Evolutionary conservation across 2,113 vertebrate species (phyloP).

Genomic region (Choloepus hoffmanni): DNA sequence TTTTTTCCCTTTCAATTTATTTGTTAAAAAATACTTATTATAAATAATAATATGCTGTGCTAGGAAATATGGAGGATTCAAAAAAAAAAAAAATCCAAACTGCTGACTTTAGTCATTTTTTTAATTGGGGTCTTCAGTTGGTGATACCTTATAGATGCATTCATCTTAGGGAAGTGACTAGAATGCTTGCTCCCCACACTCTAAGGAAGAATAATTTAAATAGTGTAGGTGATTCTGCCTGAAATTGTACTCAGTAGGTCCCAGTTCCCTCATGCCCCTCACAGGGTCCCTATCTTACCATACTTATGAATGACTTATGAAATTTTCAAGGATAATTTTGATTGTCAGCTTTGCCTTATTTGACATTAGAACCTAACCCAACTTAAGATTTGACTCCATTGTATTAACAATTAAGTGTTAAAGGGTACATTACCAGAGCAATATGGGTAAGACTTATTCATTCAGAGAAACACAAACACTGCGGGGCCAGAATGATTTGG

Average conservation of each 20-base stretch:
- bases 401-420: background rate
- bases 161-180: background rate
- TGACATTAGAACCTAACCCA: slow-evolving; percentile 28
- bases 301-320: background rate
- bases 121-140: background rate
- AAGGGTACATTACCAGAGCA: background rate
- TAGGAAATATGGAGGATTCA: background rate
- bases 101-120: background rate
- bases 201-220: background rate
- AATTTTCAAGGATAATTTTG: slow-evolving; percentile 3
- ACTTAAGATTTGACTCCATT: background rate
- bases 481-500: background rate
- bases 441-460: background rate
- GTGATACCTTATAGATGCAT: background rate
- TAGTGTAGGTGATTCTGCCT: background rate
- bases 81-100: background rate
- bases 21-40: no score
- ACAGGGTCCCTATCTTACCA: background rate
- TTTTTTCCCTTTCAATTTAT: no score
- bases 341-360: slow-evolving; percentile 19
- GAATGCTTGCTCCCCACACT: background rate
- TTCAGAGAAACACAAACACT: background rate
- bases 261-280: background rate
- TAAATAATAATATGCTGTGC: slow-evolving; percentile 10
- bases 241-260: background rate